A percentile compares a stretch with the other conserved stretches of the same genome.
phyloP scores from a whole-genome alignment of 2,113 vertebrate genomes.

The Eublepharis macularius region DNA sequence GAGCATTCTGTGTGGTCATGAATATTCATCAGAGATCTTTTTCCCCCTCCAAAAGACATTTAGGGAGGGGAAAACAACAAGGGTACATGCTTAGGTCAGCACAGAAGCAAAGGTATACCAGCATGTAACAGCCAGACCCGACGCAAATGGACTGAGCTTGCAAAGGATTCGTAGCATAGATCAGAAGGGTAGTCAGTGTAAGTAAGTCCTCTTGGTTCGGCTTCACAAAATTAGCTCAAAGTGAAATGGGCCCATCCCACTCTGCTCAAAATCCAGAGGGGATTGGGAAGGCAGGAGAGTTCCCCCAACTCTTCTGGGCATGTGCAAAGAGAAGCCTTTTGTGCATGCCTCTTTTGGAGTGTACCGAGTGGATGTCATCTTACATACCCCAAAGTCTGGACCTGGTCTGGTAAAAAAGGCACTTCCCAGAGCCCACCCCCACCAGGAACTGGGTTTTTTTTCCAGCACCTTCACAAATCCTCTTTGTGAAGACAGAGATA shows the following conservation, averaged over 20 bases:
- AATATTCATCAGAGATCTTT: constrained; percentile 27
- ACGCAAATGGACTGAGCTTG: background rate
- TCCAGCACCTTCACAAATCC: too few species aligned
- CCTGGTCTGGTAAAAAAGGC: too few species aligned
- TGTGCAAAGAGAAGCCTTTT: background rate
- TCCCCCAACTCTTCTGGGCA: background rate
- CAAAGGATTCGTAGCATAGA: background rate
- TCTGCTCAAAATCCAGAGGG: background rate
- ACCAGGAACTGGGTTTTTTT: too few species aligned
- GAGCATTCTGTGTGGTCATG: background rate
- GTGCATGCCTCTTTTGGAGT: background rate
- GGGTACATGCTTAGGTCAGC: too few species aligned
- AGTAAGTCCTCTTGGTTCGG: too few species aligned
- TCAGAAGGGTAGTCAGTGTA: background rate
- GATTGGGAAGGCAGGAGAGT: background rate
- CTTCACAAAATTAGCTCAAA: background rate
- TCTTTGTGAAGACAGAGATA: too few species aligned
- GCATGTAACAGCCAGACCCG: background rate
- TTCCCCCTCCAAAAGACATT: background rate
- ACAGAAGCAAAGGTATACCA: background rate
- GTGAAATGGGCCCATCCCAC: background rate
- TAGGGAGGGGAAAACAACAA: background rate
- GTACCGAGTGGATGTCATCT: background rate
- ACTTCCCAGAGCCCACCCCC: too few species aligned
- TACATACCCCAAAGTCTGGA: too few species aligned